Conservation (phyloP, 37 sponge, comb jelly and placozoan genomes). For the Dysidea cf. avara region DNA sequence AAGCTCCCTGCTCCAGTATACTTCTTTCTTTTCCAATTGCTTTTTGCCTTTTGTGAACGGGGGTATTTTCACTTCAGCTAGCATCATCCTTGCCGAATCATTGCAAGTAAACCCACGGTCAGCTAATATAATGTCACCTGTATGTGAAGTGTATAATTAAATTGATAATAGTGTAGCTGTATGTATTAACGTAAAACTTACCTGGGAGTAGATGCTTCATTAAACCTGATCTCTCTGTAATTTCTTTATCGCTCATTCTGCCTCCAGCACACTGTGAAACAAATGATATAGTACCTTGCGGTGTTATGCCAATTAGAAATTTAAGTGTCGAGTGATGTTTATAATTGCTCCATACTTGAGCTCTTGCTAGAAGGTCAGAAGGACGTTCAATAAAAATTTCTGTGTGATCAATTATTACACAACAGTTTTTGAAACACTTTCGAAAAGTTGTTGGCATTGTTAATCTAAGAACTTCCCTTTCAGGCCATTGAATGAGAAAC, state of each 20-base stretch:
- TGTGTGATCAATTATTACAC: conserved; percentile 5
- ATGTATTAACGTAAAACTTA: neutral
- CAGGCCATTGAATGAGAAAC: conserved; percentile 21
- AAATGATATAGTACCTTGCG: conserved; percentile 56
- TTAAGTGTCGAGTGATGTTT: conserved; percentile 28
- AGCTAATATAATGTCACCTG: conserved; percentile 44
- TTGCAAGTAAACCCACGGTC: conserved; percentile 56
- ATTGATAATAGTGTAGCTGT: neutral
- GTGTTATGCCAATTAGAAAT: conserved; percentile 18
- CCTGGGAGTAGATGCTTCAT: conserved; percentile 31
- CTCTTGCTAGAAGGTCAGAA: conserved; percentile 30
- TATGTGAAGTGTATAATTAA: too few species aligned
- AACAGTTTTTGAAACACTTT: conserved; percentile 18
- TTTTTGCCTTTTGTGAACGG: conserved; percentile 52
- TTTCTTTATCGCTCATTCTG: conserved; percentile 47
- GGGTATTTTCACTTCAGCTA: conserved; percentile 54
- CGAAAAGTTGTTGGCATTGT: conserved; percentile 13
- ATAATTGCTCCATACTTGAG: conserved; percentile 43
- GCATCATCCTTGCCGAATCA: conserved; percentile 18
- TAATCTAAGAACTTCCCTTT: neutral
- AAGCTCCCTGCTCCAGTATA: conserved; percentile 41
- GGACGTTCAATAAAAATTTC: conserved; percentile 31
- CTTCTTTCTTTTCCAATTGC: conserved; percentile 34
- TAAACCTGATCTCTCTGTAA: conserved; percentile 22
- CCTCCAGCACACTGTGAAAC: conserved; percentile 49